phyloP scores from a whole-genome alignment of 2,113 vertebrate species.

The Naja naja region DNA sequence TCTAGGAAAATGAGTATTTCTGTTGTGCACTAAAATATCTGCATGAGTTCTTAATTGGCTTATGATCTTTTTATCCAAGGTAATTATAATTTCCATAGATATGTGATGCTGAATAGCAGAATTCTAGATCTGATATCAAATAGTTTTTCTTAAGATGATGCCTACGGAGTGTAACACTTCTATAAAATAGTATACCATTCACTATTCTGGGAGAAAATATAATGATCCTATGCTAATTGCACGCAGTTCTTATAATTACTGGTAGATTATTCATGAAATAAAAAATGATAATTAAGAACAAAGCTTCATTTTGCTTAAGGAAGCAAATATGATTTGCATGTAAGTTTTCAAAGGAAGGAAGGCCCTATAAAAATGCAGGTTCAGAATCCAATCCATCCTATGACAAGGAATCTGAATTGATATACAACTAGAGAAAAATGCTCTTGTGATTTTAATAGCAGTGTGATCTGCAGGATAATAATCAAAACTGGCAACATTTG shows the following conservation, averaged over 20 bases:
- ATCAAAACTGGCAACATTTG: background rate
- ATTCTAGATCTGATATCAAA: background rate
- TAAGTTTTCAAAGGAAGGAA: background rate
- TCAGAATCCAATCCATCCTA: background rate
- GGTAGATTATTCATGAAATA: background rate
- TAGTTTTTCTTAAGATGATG: background rate
- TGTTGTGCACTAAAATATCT: background rate
- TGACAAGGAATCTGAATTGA: background rate
- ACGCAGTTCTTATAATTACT: background rate
- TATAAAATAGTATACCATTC: background rate
- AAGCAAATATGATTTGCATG: background rate
- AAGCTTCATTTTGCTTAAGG: background rate
- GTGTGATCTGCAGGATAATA: background rate
- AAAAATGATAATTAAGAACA: background rate
- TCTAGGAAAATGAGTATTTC: background rate
- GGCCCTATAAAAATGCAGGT: background rate
- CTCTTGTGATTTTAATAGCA: background rate
- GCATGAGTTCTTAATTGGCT: background rate
- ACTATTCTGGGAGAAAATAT: background rate
- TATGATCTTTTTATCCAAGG: background rate
- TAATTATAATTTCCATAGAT: background rate
- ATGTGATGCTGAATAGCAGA: background rate
- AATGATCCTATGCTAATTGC: background rate
- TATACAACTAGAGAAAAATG: background rate
- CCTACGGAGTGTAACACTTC: background rate